phyloP scores from a whole-genome alignment of 2,888 invertebrate genomes.

The Mimachlamys varia region DNA sequence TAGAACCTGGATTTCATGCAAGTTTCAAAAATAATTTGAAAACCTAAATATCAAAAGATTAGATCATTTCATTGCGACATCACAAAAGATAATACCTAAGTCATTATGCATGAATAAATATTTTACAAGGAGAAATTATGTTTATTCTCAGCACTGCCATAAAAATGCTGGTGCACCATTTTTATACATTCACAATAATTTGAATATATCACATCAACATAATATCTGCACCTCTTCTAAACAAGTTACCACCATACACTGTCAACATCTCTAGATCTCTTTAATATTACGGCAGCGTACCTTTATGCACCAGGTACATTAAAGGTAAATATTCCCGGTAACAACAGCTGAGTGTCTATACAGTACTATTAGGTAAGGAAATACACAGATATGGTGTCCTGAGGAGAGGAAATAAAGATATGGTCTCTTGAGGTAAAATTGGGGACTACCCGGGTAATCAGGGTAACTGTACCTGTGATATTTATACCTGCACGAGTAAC shows the following conservation, averaged over 20 bases:
- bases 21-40: too few relatives aligned
- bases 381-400: not conserved
- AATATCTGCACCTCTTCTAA: not conserved
- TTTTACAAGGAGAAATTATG: too few relatives aligned
- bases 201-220: not conserved
- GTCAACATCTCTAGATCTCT: not conserved
- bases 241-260: not conserved
- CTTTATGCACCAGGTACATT: not conserved
- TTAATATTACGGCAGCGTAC: not conserved
- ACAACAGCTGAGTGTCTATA: not conserved
- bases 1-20: too few relatives aligned
- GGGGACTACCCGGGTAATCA: too few relatives aligned
- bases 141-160: not conserved
- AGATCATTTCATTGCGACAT: too few relatives aligned
- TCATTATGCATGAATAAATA: too few relatives aligned
- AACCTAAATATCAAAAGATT: too few relatives aligned
- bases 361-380: constrained; percentile 11
- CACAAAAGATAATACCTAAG: too few relatives aligned
- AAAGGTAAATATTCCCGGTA: constrained; percentile 4
- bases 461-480: too few relatives aligned
- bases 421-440: not conserved
- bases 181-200: not conserved
- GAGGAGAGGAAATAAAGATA: not conserved
- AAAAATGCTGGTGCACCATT: not conserved
- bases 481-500: too few relatives aligned